phyloP scores from a whole-genome alignment of 2,113 vertebrate species.

The Indicator indicator region DNA sequence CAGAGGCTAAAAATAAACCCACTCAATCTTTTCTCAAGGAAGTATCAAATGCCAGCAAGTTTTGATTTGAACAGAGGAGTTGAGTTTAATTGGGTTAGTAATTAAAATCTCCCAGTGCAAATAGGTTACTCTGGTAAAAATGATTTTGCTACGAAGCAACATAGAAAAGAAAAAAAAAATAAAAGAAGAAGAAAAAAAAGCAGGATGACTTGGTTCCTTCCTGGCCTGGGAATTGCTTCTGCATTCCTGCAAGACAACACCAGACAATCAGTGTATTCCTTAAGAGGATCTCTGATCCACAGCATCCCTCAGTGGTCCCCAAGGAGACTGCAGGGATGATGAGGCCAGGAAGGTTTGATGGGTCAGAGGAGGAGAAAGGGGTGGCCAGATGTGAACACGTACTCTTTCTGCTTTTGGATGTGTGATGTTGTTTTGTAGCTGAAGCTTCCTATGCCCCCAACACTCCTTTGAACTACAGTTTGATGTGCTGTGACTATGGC shows the following conservation, averaged over 20 bases:
- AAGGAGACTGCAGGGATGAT: background rate
- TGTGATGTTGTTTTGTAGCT: background rate
- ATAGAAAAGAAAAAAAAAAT: background rate
- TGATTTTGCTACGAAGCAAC: constrained; percentile 35
- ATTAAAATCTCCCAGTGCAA: constrained; percentile 56
- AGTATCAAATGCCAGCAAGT: background rate
- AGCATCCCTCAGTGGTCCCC: constrained; percentile 51
- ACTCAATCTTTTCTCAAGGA: constrained; percentile 13
- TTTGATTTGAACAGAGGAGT: constrained; percentile 46
- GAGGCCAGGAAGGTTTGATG: background rate
- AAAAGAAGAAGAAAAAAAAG: background rate
- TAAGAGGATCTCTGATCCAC: constrained; percentile 23
- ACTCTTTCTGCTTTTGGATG: background rate
- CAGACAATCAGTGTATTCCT: background rate
- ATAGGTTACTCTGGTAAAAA: constrained; percentile 42
- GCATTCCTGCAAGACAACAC: background rate
- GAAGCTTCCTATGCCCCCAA: background rate
- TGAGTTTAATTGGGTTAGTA: constrained; percentile 62
- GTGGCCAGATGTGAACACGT: background rate
- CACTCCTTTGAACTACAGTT: background rate
- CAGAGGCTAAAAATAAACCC: constrained; percentile 25
- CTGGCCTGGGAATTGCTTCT: background rate
- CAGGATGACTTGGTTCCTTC: background rate
- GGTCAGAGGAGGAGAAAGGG: background rate
- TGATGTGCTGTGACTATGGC: accelerated